Conservation (phyloP, 2,888 invertebrate species). For the Hymenopus coronatus region DNA sequence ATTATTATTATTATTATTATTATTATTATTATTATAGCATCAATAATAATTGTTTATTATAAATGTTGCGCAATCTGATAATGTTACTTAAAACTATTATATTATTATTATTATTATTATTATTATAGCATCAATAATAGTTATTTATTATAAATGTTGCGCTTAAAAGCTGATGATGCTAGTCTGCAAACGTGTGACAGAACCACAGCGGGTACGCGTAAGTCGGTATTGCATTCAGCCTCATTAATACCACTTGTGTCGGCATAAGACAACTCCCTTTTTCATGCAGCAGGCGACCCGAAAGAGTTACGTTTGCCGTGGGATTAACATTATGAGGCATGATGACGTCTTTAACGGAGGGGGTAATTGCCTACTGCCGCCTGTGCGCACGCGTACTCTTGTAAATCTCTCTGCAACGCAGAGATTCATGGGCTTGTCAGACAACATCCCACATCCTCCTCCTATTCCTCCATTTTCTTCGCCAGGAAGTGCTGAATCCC, state of each 20-base stretch:
- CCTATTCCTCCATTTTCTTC: not conserved
- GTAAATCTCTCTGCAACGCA: not conserved
- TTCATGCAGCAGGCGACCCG: not conserved
- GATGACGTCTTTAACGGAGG: conserved; percentile 8
- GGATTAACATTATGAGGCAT: not conserved
- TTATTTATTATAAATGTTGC: too few relatives aligned
- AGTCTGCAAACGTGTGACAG: too few relatives aligned
- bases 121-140: too few relatives aligned
- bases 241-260: not conserved
- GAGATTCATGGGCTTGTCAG: not conserved
- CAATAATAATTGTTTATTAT: too few relatives aligned
- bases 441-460: not conserved
- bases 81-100: too few relatives aligned
- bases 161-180: too few relatives aligned
- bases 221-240: not conserved
- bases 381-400: not conserved
- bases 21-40: too few relatives aligned
- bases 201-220: not conserved
- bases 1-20: too few relatives aligned
- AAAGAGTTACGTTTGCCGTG: not conserved
- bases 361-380: not conserved
- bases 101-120: too few relatives aligned
- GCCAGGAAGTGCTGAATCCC: not conserved
- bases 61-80: too few relatives aligned
- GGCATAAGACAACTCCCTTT: not conserved